Evolutionary conservation across 2,113 vertebrate species (phyloP).

Genomic region (Athene noctua): DNA sequence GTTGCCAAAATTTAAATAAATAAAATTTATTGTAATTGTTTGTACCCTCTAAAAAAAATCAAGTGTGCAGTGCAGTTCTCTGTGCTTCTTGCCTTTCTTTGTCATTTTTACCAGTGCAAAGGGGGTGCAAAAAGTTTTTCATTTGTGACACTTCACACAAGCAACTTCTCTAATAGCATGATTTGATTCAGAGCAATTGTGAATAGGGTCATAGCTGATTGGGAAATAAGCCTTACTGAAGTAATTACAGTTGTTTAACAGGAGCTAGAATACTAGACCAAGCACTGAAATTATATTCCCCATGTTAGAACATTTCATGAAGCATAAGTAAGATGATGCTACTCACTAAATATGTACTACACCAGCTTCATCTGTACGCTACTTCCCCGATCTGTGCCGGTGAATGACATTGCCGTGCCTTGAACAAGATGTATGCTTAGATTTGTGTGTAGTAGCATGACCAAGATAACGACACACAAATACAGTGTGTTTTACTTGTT

Average conservation of each 20-base stretch:
- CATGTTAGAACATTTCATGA: fast-evolving
- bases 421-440: background rate
- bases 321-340: background rate
- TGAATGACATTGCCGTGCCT: background rate
- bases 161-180: background rate
- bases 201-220: background rate
- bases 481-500: background rate
- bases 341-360: background rate
- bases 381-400: background rate
- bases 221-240: background rate
- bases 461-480: background rate
- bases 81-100: background rate
- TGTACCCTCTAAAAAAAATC: background rate
- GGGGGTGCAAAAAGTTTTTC: background rate
- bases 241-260: background rate
- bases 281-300: background rate
- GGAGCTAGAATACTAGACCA: background rate
- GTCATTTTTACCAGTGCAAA: background rate
- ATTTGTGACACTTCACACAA: background rate
- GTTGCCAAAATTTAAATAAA: background rate
- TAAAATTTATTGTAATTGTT: background rate
- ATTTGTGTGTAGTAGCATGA: background rate
- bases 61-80: background rate
- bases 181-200: background rate
- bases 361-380: background rate